Conservation (phyloP, 2,888 invertebrate species). For the Ariolimax columbianus region DNA sequence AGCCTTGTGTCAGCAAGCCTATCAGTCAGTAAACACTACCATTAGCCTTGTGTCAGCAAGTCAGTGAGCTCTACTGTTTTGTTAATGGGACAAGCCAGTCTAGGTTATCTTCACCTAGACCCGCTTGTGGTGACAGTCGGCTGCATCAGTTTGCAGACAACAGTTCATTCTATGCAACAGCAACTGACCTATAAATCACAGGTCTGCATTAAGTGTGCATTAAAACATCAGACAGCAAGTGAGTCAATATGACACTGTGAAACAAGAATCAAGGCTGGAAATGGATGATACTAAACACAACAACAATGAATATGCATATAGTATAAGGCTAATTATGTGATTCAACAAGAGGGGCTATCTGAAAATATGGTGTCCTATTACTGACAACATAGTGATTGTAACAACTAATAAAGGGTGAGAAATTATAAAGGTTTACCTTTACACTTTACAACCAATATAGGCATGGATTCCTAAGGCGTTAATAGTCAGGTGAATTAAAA, state of each 20-base stretch:
- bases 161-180: neutral
- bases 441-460: too few relatives aligned
- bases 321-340: neutral
- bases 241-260: neutral
- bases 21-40: too few relatives aligned
- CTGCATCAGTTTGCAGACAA: neutral
- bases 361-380: too few relatives aligned
- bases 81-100: neutral
- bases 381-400: too few relatives aligned
- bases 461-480: too few relatives aligned
- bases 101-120: slow-evolving; percentile 5
- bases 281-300: neutral
- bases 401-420: too few relatives aligned
- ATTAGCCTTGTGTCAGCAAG: too few relatives aligned
- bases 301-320: neutral
- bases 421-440: too few relatives aligned
- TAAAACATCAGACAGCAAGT: neutral
- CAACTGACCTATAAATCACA: neutral
- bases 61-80: neutral
- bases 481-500: too few relatives aligned
- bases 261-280: neutral
- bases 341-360: too few relatives aligned
- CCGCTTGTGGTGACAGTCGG: neutral
- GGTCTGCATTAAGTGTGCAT: neutral
- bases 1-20: too few relatives aligned